Base-by-base conservation (phyloP, 1,140 invertebrate species). In the Asbolus verrucosus region DNA sequence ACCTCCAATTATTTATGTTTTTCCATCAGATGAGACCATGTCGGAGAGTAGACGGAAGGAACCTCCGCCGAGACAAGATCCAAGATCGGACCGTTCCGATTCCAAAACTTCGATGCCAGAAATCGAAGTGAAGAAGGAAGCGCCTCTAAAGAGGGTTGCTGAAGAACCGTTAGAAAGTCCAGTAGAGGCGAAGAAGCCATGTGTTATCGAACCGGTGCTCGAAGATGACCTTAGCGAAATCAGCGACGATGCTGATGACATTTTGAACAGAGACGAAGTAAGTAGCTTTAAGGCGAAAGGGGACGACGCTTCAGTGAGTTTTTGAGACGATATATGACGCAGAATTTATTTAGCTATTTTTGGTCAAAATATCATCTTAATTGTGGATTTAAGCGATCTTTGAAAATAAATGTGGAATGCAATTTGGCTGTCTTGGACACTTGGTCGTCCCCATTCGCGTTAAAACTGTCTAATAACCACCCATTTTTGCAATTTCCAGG, bases 211-310 rank as follows among this genome's bases (percentile, higher is more conserved):
- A 60, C 84, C 85, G 0, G 84, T 87, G 65, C 85, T 89, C 4
- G 87, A 86, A 65, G 91, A 92, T 74, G 91, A 93, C 75, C 84
- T 94, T 1, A 94, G 92, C 81, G 92, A 94, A 81, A 93, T 94
- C 27, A 93, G 92, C 77, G 92, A 94, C 77, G 92, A 93, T 82
- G 91, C 92, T 46, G 92, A 94, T 81, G 92, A 94, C 72, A 94
- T 94, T 76, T 83, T 94, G 0, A 91, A 93, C 72, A 87, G 89
- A 81, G 90, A 91, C 71, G 90, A 92, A 80, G 90, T 88, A 81
- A 82, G 82, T n/a, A 80, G 36, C 19, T 61, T 30, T 38, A 33
- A 62, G n/a, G n/a, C n/a, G n/a, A n/a, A n/a, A n/a, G n/a, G n/a
- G n/a, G n/a, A n/a, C n/a, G n/a, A n/a, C n/a, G n/a, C n/a, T n/a